A percentile compares a stretch with the other conserved stretches of the same genome.
Conservation (phyloP, 1,140 invertebrate genomes). For the Argopecten irradians region DNA sequence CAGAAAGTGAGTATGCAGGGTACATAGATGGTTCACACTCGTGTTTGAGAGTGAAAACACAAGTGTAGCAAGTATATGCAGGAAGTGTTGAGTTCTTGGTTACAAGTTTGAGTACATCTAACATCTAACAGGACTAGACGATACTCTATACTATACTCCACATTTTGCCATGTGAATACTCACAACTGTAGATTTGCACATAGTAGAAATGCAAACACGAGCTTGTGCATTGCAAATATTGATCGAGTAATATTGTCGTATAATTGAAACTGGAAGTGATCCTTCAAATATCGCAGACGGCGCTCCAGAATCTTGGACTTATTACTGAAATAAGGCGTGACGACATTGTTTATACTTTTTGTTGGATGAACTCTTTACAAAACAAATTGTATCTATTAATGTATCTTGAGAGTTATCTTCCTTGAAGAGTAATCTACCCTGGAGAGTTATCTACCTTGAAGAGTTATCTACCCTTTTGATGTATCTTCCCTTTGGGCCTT, state of each 20-base stretch:
- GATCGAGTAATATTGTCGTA: conserved; percentile 77
- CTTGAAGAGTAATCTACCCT: too few relatives aligned
- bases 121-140: neutral
- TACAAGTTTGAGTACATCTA: neutral
- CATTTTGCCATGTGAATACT: conserved; percentile 56
- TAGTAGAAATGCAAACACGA: conserved; percentile 77
- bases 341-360: too few relatives aligned
- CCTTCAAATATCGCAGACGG: conserved; percentile 75
- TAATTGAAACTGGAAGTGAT: conserved; percentile 77
- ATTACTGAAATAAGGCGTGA: conserved; percentile 76
- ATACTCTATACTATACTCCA: conserved; percentile 1
- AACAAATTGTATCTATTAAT: too few relatives aligned
- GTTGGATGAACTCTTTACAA: too few relatives aligned
- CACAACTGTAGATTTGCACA: conserved; percentile 74
- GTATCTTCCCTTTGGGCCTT: too few relatives aligned
- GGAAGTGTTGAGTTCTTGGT: neutral
- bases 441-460: too few relatives aligned
- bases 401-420: too few relatives aligned
- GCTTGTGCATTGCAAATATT: conserved; percentile 76
- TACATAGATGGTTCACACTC: neutral
- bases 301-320: conserved; percentile 77
- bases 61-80: neutral
- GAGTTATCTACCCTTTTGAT: too few relatives aligned
- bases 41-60: neutral
- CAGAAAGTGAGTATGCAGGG: neutral